These are phyloP conservation scores for Corvus moneduloides DNA, from an alignment of 2,113 vertebrate species.

Conservation along the genomic window DNA sequence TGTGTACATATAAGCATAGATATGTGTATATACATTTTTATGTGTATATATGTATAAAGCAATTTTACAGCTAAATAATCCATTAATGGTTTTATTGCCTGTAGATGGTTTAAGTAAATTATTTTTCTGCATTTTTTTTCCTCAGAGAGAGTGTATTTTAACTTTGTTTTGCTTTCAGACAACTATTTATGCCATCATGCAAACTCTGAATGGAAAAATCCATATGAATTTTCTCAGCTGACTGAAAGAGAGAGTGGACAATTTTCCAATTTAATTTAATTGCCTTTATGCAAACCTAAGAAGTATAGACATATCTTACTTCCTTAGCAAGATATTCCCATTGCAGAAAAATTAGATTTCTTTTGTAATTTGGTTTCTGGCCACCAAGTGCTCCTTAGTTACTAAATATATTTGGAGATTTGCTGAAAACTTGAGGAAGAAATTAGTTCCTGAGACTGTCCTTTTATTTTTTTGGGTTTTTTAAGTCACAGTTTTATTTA, in stretches of 20 bases:
- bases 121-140: constrained; percentile 2
- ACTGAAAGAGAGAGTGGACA: constrained; percentile 45
- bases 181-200: constrained; percentile 57
- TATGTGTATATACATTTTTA: neutral
- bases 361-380: constrained; percentile 69
- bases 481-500: constrained; percentile 1
- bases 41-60: neutral
- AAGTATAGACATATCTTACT: constrained; percentile 36
- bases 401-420: constrained; percentile 67
- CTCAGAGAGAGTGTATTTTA: constrained; percentile 55
- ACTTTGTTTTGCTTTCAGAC: constrained; percentile 72
- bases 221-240: constrained; percentile 40
- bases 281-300: constrained; percentile 68
- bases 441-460: constrained; percentile 54
- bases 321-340: constrained; percentile 45
- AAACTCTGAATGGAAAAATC: constrained; percentile 66
- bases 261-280: constrained; percentile 70
- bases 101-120: constrained; percentile 7
- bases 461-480: neutral
- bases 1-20: neutral
- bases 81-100: neutral
- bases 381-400: constrained; percentile 77
- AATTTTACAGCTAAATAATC: neutral
- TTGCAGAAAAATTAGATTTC: constrained; percentile 49
- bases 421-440: constrained; percentile 72